Percentiles rank a stretch among this genome's conserved stretches.
phyloP scores from a whole-genome alignment of 2,797 vertebrate species.

The Acanthornis magna region DNA sequence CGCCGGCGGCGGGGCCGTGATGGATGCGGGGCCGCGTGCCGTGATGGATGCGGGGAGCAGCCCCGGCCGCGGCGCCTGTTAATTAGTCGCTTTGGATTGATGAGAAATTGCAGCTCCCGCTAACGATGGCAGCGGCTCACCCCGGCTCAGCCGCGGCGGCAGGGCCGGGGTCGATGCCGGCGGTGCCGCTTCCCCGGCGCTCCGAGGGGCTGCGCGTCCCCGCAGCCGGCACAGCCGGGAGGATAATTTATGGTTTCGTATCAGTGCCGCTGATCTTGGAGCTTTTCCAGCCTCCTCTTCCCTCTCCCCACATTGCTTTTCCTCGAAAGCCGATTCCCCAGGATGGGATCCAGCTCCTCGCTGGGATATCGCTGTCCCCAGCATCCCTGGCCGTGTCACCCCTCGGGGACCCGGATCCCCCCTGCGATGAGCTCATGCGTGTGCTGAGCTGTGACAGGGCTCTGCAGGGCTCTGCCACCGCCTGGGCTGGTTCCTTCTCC shows the following conservation, averaged over 20 bases:
- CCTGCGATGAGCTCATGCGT: accelerated
- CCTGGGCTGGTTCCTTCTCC: background rate
- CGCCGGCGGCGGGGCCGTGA: background rate
- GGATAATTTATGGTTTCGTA: slow-evolving; percentile 58
- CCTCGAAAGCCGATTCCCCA: slow-evolving; percentile 46
- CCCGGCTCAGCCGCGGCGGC: background rate
- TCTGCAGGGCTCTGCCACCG: background rate
- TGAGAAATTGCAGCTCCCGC: background rate
- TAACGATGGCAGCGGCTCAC: background rate
- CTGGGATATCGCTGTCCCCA: accelerated
- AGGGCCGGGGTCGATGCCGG: background rate
- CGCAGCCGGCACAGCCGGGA: background rate
- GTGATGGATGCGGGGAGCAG: slow-evolving; percentile 40
- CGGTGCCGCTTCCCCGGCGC: background rate
- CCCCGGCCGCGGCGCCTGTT: background rate
- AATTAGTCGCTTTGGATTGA: background rate
- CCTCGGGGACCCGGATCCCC: background rate
- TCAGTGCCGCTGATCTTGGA: slow-evolving; percentile 52
- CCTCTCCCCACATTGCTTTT: background rate
- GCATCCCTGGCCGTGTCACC: accelerated
- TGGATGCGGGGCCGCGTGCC: background rate
- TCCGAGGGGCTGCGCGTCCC: background rate
- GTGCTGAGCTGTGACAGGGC: background rate
- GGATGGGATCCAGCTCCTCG: background rate
- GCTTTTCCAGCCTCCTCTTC: slow-evolving; percentile 51